A percentile compares a stretch with the other conserved stretches of the same genome.
Evolutionary conservation across 1,140 invertebrate species (phyloP).

Genomic region (Globodera ellingtonae): DNA sequence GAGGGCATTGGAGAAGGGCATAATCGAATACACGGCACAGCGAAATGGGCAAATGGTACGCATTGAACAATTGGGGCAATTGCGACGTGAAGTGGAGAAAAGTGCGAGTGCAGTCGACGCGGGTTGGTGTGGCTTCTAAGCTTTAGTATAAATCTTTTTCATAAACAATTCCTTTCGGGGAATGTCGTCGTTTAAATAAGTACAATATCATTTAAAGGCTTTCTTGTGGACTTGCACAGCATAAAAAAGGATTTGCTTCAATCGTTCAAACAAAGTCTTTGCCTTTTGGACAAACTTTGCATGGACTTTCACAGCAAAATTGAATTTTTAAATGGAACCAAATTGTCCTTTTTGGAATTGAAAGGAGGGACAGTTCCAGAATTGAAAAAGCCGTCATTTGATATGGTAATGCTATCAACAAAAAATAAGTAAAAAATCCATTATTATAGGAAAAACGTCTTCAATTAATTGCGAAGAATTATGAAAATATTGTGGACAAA

Average conservation of each 20-base stretch:
- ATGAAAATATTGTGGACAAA: constrained; percentile 9
- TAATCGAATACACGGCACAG: constrained; percentile 5
- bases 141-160: too few species aligned
- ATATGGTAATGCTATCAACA: background rate
- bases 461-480: background rate
- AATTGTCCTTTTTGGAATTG: constrained; percentile 1
- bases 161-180: too few species aligned
- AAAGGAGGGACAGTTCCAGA: background rate
- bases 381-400: constrained; percentile 14
- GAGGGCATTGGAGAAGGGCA: background rate
- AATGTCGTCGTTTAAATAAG: too few species aligned
- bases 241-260: background rate
- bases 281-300: background rate
- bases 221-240: background rate
- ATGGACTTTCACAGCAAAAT: background rate
- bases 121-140: background rate
- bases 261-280: background rate
- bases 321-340: constrained; percentile 1
- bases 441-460: constrained; percentile 24
- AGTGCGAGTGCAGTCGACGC: background rate
- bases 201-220: background rate
- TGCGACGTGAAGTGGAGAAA: constrained; percentile 11
- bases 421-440: background rate
- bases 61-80: constrained; percentile 2
- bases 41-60: background rate